Evolutionary conservation across 2,888 invertebrate genomes (phyloP), one percentile per base, ranked within the genome.

Genomic region (Ophion ventricosus): DNA sequence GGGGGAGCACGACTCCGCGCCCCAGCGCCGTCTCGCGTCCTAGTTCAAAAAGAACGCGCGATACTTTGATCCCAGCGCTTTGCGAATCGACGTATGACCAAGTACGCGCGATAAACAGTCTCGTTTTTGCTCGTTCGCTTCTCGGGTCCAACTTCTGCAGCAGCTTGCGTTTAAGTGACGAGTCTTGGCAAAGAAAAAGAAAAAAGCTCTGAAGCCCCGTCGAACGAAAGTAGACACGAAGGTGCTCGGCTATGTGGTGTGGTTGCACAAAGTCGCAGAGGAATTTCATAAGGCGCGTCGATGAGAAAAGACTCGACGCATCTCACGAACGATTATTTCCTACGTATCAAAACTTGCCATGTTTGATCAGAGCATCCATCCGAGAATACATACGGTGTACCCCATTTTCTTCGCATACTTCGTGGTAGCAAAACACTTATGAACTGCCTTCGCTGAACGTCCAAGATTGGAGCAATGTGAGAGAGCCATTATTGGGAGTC

Each of bases 401-500:
- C 49, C 56, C 74, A 57, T 82, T 67, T 69, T 76, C 63, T 59
- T 64, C 26, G 26, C 63, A 75, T 70, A 63, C 29, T 43, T 76
- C 56, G 49, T n/a, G 20, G 40, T 57, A 10, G 5, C 25, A 20
- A 64, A 11, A 61, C 59, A 54, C 64, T 83, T 69, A 79, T 83
- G 79, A 83, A 83, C 70, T 43, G 2, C 82, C 79, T 74, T 79
- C 74, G 20, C 1, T 29, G 64, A 79, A 74, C 35, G 69, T 70
- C 35, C 26, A 43, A 26, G 40, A 61, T 14, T 40, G 23, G 14
- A n/a, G 35, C 25, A n/a, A 25, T 40, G 43, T 26, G 54, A 75
- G 69, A 56, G 67, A 63, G 35, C 49, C 80, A 78, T 82, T 82
- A 82, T 82, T 26, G 77, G n/a, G 61, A 74, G 63, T 40, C 61